Percentiles rank a stretch among this genome's conserved stretches.
These are phyloP conservation scores for Sinopyrophorus schimmeli DNA, from an alignment of 2,888 invertebrate species.

Conservation along the genomic window DNA sequence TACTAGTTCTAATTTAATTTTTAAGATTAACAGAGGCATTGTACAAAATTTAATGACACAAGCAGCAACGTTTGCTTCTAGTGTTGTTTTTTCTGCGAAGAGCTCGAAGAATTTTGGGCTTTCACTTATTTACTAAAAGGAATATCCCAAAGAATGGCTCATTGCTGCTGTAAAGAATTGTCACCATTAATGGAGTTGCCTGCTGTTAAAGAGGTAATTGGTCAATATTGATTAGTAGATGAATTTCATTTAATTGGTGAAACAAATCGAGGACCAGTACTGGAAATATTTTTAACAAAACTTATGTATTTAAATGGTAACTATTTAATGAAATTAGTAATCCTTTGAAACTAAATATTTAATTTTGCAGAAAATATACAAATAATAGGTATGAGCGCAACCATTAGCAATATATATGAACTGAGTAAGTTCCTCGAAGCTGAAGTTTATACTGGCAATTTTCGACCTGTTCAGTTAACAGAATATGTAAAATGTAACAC, in stretches of 20 bases:
- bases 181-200: conserved; percentile 86
- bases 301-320: conserved; percentile 70
- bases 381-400: conserved; percentile 96
- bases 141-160: conserved; percentile 74
- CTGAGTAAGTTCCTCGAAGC: conserved; percentile 80
- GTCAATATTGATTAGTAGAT: no score
- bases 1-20: background rate
- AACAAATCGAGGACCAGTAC: conserved; percentile 76
- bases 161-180: conserved; percentile 81
- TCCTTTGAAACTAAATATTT: background rate
- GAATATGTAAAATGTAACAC: conserved; percentile 81
- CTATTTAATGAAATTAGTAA: conserved; percentile 31
- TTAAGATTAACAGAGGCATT: conserved; percentile 74
- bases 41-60: conserved; percentile 76
- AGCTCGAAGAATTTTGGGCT: conserved; percentile 80
- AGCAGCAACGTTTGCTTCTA: conserved; percentile 72
- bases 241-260: conserved; percentile 95
- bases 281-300: conserved; percentile 85
- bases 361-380: conserved; percentile 77
- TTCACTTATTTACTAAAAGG: conserved; percentile 74
- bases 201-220: conserved; percentile 79
- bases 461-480: conserved; percentile 84
- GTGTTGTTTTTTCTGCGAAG: conserved; percentile 79
- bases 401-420: conserved; percentile 87
- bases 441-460: conserved; percentile 79